Conservation (phyloP, 2,797 vertebrate species). For the Gymnoscopelus microlampas region DNA sequence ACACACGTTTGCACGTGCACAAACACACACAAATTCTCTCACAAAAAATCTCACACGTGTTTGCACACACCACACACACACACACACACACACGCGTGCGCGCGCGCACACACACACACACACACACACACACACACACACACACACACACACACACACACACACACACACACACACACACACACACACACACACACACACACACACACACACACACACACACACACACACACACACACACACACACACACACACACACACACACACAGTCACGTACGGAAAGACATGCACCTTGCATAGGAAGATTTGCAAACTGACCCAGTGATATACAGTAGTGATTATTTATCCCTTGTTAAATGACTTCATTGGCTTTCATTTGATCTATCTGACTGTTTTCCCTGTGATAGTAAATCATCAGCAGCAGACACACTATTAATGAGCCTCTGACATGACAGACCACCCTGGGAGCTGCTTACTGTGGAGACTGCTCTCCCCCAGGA, state of each 20-base stretch:
- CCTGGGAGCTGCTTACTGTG: slow-evolving; percentile 75
- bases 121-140: neutral
- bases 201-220: slow-evolving; percentile 1
- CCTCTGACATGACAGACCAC: slow-evolving; percentile 59
- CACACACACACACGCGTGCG: neutral
- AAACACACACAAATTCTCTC: neutral
- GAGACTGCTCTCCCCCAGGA: slow-evolving; percentile 71
- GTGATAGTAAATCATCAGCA: slow-evolving; percentile 68
- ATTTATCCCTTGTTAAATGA: slow-evolving; percentile 71
- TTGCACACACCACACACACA: too few relatives aligned
- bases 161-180: neutral
- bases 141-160: neutral
- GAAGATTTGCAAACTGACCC: slow-evolving; percentile 54
- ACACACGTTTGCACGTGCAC: neutral
- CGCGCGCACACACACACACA: slow-evolving; percentile 3
- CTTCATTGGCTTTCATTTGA: slow-evolving; percentile 64
- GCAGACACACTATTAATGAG: slow-evolving; percentile 73
- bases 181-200: neutral
- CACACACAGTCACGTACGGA: slow-evolving; percentile 10
- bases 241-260: slow-evolving; percentile 2
- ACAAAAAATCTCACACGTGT: too few relatives aligned
- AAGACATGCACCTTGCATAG: slow-evolving; percentile 25
- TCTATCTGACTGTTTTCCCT: slow-evolving; percentile 49
- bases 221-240: neutral
- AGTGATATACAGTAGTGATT: slow-evolving; percentile 59